Evolutionary conservation across 1,140 invertebrate species (phyloP), one percentile per base, ranked within the genome.

Genomic region (Protaetia brevitarsis): DNA sequence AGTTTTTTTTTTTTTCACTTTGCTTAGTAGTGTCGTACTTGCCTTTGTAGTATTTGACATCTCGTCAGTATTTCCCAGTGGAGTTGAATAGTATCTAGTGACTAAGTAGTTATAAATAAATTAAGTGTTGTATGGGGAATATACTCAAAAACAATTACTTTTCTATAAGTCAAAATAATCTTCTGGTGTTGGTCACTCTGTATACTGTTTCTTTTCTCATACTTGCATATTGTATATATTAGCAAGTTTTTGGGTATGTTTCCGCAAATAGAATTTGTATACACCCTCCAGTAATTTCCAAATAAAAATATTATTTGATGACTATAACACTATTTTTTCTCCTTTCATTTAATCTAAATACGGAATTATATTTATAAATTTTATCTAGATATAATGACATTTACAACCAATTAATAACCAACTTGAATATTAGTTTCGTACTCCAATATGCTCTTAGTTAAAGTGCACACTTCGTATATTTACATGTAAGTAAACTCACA

Each of bases 91-190:
- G n/a, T n/a, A 45, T 45, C 23, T 45, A 45, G 41, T 19, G 16
- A 19, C 11, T 45, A 45, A 45, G 41, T 45, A 45, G 41, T 45
- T 21, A 7, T 45, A 6, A 45, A 45, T 45, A 45, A 45, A 45
- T 21, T 45, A 45, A 19, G 41, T 45, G 41, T 45, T 45, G 41
- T 45, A 45, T 45, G 41, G 41, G 41, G 41, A 45, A 45, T 45
- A 45, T 45, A 45, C 41, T 45, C 41, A 45, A 45, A 45, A 45
- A 45, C 41, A 45, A 45, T 13, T 45, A 45, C 23, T 45, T 45
- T 7, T 19, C 11, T 19, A 7, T 45, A 45, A 19, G 16, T 45
- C 36, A n/a, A n/a, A n/a, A n/a, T n/a, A n/a, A n/a, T 37, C 16
- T 45, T 19, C 7, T 13, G 41, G 41, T 45, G 41, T 21, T 45